Conservation (phyloP, 2,888 invertebrate species). For the Podabrus alpinus region DNA sequence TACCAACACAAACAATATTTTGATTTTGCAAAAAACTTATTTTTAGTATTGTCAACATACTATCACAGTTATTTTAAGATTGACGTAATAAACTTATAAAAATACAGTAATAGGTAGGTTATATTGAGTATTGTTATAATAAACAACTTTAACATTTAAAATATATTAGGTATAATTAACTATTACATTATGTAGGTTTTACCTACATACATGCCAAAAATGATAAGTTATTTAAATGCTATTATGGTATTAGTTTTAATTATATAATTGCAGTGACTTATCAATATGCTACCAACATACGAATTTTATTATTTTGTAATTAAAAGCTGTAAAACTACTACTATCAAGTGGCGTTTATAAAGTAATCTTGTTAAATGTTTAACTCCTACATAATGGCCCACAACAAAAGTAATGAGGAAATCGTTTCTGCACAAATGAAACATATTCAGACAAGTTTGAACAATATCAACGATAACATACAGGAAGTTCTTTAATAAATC, state of each 20-base stretch:
- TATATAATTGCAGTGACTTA: background rate
- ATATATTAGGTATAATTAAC: background rate
- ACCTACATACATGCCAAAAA: no score
- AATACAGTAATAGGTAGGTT: background rate
- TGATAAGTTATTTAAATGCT: background rate
- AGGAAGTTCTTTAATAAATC: background rate
- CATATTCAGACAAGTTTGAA: background rate
- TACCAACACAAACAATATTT: no score
- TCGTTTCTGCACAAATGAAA: background rate
- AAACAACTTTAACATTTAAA: no score
- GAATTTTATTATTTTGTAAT: background rate
- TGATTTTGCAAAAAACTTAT: no score
- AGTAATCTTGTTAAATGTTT: background rate
- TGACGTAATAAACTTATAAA: background rate
- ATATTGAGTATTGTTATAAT: background rate
- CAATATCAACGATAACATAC: background rate
- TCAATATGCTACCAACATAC: background rate
- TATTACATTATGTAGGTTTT: no score
- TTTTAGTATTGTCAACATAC: background rate
- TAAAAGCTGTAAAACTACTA: background rate
- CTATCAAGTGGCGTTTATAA: background rate
- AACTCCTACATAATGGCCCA: background rate
- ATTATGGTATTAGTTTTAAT: background rate
- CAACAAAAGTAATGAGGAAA: background rate
- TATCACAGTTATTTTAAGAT: background rate